Conservation (phyloP, 2,888 invertebrate genomes). For the Caenorhabditis auriculariae region DNA sequence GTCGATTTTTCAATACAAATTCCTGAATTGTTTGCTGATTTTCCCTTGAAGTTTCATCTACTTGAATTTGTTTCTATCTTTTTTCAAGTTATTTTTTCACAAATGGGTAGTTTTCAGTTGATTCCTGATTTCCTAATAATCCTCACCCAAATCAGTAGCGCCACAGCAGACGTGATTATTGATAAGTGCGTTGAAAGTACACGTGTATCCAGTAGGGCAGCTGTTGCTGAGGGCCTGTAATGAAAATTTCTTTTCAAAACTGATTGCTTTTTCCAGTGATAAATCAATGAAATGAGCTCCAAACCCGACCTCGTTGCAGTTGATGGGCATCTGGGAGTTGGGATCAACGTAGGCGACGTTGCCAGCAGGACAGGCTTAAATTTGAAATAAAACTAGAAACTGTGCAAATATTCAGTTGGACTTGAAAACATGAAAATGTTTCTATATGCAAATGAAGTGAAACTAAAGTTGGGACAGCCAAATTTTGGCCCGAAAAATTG, state of each 20-base stretch:
- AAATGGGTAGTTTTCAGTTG: too few species aligned
- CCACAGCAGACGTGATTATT: conserved; percentile 55
- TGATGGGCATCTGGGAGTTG: conserved; percentile 45
- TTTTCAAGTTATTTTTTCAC: too few species aligned
- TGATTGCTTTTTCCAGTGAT: neutral
- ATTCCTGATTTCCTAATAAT: too few species aligned
- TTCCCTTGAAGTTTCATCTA: too few species aligned
- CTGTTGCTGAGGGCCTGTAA: conserved; percentile 32
- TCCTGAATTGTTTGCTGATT: neutral
- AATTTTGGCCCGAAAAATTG: too few species aligned
- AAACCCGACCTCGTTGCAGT: conserved; percentile 36
- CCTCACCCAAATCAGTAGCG: conserved; percentile 39
- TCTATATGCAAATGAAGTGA: neutral
- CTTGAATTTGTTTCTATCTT: too few species aligned
- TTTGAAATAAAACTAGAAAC: too few species aligned
- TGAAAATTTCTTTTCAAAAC: neutral
- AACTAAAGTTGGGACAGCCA: too few species aligned
- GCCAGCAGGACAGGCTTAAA: conserved; percentile 42
- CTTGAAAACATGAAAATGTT: neutral
- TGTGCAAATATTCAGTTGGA: neutral
- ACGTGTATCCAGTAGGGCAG: conserved; percentile 38
- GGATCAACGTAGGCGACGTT: conserved; percentile 52
- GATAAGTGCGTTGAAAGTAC: conserved; percentile 42
- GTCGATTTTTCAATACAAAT: too few species aligned
- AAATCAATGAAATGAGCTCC: neutral